A percentile compares a stretch with the other conserved stretches of the same genome.
phyloP scores from a whole-genome alignment of 2,113 vertebrate species.

The Arizona elegans region DNA sequence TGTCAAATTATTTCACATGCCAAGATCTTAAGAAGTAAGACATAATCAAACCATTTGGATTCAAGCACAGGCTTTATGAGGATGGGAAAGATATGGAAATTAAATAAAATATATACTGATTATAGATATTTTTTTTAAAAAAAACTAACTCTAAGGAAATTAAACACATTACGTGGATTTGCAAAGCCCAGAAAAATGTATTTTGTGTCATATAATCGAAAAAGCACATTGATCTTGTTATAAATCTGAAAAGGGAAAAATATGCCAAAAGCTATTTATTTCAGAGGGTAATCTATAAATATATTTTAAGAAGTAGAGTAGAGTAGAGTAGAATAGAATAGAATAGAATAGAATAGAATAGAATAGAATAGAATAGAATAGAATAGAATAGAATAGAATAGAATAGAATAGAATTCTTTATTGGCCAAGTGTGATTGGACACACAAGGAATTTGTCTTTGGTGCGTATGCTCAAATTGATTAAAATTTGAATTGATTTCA shows the following conservation, averaged over 20 bases:
- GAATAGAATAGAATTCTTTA: too few relatives aligned
- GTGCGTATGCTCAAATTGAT: not conserved
- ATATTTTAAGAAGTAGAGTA: not conserved
- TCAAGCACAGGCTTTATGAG: conserved; percentile 64
- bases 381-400: too few relatives aligned
- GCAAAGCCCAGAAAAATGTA: not conserved
- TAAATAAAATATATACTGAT: conserved; percentile 1
- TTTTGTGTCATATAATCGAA: not conserved
- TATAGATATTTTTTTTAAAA: not conserved
- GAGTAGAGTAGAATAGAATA: too few relatives aligned
- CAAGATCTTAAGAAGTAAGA: conserved; percentile 58
- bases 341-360: too few relatives aligned
- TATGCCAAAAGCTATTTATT: not conserved
- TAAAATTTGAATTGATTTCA: conserved; percentile 7
- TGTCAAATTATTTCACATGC: conserved; percentile 60
- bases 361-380: too few relatives aligned
- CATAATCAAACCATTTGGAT: conserved; percentile 75
- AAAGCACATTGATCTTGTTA: not conserved
- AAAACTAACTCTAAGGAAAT: conserved; percentile 7
- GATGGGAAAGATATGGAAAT: not conserved
- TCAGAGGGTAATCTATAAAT: not conserved
- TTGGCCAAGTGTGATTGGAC: too few relatives aligned
- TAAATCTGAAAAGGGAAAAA: conserved; percentile 17
- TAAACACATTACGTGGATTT: not conserved
- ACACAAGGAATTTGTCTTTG: too few relatives aligned